Percentiles rank a stretch among this genome's conserved stretches.
phyloP scores from a whole-genome alignment of 2,113 vertebrate species.

The Pygoscelis adeliae region DNA sequence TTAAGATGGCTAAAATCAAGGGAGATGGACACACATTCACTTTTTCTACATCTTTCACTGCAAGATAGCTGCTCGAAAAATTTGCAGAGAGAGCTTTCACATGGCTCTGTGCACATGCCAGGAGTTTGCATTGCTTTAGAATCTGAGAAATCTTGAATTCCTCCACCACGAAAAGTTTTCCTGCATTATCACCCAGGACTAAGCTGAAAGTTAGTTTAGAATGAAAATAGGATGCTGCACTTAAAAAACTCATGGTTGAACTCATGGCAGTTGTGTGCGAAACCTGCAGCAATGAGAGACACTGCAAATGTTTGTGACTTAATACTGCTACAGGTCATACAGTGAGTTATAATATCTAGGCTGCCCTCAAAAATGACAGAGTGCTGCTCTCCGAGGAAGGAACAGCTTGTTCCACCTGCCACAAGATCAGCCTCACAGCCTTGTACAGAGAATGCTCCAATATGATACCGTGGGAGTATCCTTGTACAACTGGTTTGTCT shows the following conservation, averaged over 20 bases:
- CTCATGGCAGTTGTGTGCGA: neutral
- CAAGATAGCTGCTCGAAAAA: neutral
- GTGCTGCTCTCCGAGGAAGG: neutral
- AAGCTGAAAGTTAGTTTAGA: neutral
- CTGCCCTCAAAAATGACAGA: neutral
- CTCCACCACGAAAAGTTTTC: neutral
- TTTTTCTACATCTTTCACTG: neutral
- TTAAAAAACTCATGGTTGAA: neutral
- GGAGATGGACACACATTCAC: neutral
- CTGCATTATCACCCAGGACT: neutral
- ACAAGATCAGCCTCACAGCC: neutral
- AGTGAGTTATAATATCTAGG: neutral
- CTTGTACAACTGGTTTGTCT: neutral
- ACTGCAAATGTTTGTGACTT: neutral
- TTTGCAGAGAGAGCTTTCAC: neutral
- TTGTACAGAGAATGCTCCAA: neutral
- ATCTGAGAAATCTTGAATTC: neutral
- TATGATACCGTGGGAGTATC: neutral
- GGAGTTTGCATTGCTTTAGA: neutral
- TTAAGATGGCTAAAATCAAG: neutral
- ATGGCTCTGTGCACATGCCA: neutral
- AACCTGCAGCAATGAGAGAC: neutral
- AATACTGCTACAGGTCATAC: neutral
- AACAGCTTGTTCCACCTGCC: slow-evolving; percentile 43
- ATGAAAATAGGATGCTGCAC: neutral